phyloP scores from a whole-genome alignment of 35 echinoderm and acorn worm genomes.

The Hemicentrotus pulcherrimus region DNA sequence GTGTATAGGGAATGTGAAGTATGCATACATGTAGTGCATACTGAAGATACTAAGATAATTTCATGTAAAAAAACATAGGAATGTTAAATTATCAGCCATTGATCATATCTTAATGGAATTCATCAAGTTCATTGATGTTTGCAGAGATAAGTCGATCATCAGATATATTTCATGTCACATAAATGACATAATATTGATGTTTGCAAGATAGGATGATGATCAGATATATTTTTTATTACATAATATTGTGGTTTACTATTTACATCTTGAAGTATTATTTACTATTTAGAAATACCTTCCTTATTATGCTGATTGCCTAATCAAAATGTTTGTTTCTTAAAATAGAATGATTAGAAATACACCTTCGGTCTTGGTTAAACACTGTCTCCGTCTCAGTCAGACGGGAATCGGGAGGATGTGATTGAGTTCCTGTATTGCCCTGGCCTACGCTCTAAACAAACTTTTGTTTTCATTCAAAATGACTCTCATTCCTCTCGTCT shows the following conservation, averaged over 20 bases:
- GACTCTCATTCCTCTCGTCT: background rate
- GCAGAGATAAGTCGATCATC: background rate
- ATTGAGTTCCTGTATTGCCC: background rate
- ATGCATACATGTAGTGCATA: no score
- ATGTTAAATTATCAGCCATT: no score
- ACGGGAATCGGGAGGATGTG: background rate
- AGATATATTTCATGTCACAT: background rate
- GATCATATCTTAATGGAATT: background rate
- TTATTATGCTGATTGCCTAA: background rate
- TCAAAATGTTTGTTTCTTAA: background rate
- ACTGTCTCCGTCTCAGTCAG: background rate
- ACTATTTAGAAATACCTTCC: background rate
- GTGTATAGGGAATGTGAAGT: background rate
- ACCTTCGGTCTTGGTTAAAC: background rate
- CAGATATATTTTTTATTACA: background rate
- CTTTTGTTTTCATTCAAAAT: background rate
- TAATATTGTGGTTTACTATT: background rate
- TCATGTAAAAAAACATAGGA: no score
- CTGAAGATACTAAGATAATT: no score
- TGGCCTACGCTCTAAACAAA: slow-evolving; percentile 16
- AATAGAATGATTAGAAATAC: background rate
- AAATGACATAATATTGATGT: background rate
- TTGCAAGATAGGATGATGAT: background rate
- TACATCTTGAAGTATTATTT: background rate
- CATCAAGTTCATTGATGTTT: background rate